Evolutionary conservation across 2,888 invertebrate species (phyloP), one percentile per base, ranked within the genome.

Genomic region (Leucozona laternaria): DNA sequence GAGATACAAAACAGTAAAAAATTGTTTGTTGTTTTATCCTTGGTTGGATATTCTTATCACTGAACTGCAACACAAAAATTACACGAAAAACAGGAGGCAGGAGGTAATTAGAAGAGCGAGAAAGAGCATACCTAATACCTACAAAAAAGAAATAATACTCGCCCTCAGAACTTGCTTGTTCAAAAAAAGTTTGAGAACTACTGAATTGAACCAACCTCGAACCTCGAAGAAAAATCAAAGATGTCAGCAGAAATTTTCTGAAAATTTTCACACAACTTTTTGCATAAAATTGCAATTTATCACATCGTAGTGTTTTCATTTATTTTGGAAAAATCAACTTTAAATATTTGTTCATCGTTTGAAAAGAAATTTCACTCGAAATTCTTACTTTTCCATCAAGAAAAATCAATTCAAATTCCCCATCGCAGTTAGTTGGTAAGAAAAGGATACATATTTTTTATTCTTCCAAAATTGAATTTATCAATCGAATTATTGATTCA

Each of bases 161-260:
- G 85, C 85, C 85, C 57, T 86, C 81, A 80, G 80, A 80, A 76
- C 60, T 76, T 76, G 72, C 77, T 68, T 68, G 50, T 79, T 20
- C 77, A 88, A 58, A 60, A 60, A 60, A 60, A 60, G 88, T 88
- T 88, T 88, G 66, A 83, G 71, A 86, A 11, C 55, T 50, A 79
- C 82, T 88, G 87, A 43, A 22, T 64, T 50, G 57, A 31, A 75
- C 78, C 81, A 85, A 88, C 81, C 72, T 73, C 45, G 48, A 34
- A 66, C 64, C 64, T 66, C 88, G 84, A 88, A 81, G 80, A 83
- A 81, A 83, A 88, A 88, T 81, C 79, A 81, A 86, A 88, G 88
- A 89, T 88, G 88, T 88, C 88, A 88, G 89, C 89, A 79, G 75
- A 86, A 88, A 60, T 83, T 83, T 88, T 88, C 83, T 80, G 80